Percentiles rank a stretch among this genome's conserved stretches.
These are phyloP conservation scores for Phrixothrix hirtus DNA, from an alignment of 2,888 invertebrate genomes.

Conservation along the genomic window DNA sequence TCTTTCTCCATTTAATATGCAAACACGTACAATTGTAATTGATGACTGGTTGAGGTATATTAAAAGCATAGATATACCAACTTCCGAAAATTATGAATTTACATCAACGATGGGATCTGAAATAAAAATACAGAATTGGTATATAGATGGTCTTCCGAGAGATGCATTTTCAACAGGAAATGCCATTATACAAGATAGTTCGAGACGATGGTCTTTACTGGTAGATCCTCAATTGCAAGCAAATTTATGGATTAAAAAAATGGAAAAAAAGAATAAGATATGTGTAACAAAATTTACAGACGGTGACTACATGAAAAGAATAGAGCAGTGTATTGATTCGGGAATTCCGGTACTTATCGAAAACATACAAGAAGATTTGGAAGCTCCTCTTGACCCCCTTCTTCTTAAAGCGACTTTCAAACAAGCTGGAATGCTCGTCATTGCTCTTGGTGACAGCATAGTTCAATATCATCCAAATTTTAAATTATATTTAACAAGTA, in stretches of 20 bases:
- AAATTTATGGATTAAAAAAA: constrained; percentile 82
- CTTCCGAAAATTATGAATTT: constrained; percentile 73
- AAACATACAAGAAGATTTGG: constrained; percentile 75
- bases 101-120: constrained; percentile 79
- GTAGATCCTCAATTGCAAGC: constrained; percentile 87
- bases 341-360: constrained; percentile 80
- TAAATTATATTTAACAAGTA: constrained; percentile 79
- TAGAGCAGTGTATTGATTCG: constrained; percentile 75
- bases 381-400: constrained; percentile 77
- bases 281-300: constrained; percentile 75
- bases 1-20: constrained; percentile 80
- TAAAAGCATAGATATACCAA: constrained; percentile 72
- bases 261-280: constrained; percentile 74
- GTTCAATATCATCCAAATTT: constrained; percentile 78
- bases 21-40: constrained; percentile 64
- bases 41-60: constrained; percentile 72
- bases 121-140: constrained; percentile 86
- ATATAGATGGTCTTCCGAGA: constrained; percentile 77
- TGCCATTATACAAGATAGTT: constrained; percentile 80
- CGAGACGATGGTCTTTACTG: constrained; percentile 77
- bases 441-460: constrained; percentile 76
- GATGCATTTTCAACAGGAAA: constrained; percentile 85
- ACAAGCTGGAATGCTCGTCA: constrained; percentile 74
- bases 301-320: constrained; percentile 72
- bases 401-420: constrained; percentile 74